phyloP scores from a whole-genome alignment of 2,113 vertebrate genomes.

The Zeus faber region DNA sequence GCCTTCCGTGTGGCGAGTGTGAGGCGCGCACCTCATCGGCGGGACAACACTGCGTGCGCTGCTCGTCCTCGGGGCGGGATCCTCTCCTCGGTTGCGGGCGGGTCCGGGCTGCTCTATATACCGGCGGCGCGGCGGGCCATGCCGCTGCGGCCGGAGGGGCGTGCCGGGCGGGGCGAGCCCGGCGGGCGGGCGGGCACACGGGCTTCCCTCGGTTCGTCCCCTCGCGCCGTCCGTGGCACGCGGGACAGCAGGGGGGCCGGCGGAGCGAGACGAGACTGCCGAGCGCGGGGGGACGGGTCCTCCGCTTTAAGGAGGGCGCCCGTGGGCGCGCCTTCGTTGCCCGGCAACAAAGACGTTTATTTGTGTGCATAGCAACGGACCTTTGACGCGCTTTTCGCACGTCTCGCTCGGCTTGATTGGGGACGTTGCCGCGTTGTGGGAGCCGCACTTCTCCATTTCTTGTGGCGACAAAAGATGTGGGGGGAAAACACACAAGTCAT shows the following conservation, averaged over 20 bases:
- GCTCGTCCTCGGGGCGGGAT: too few relatives aligned
- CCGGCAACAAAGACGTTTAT: conserved; percentile 69
- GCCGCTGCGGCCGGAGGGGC: conserved; percentile 26
- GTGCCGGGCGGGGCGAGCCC: conserved; percentile 7
- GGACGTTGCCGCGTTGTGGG: too few relatives aligned
- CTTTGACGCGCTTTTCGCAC: conserved; percentile 16
- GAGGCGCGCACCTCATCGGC: conserved; percentile 61
- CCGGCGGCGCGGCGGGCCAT: conserved; percentile 49
- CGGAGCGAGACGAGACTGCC: conserved; percentile 1
- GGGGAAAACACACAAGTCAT: too few relatives aligned
- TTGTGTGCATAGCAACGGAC: conserved; percentile 74
- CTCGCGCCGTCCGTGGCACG: too few relatives aligned
- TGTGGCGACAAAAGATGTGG: too few relatives aligned
- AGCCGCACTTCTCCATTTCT: too few relatives aligned
- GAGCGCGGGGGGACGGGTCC: too few relatives aligned
- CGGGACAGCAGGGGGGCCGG: neutral
- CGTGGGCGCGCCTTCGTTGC: too few relatives aligned
- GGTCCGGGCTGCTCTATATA: conserved; percentile 37
- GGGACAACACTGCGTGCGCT: too few relatives aligned
- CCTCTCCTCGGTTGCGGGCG: neutral
- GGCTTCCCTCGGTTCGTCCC: too few relatives aligned
- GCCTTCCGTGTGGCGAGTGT: neutral
- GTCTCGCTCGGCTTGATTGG: conserved; percentile 38
- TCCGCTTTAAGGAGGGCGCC: too few relatives aligned
- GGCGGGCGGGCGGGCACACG: conserved; percentile 66